Conservation (phyloP, 2,888 invertebrate genomes). For the Eustalomyia histrio region DNA sequence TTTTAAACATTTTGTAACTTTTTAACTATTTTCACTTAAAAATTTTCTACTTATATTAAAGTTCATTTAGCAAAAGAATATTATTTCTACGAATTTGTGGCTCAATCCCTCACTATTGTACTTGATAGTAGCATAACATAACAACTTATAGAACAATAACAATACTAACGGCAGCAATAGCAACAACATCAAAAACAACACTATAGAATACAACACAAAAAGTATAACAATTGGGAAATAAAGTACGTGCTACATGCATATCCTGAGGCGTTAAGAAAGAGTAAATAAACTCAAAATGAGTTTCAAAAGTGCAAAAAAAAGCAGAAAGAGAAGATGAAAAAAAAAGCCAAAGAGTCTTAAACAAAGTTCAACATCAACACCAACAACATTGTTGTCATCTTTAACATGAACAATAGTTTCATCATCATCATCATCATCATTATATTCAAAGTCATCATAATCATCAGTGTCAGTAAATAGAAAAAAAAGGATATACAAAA, state of each 20-base stretch:
- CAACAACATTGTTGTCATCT: slow-evolving; percentile 41
- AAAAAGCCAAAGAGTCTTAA: slow-evolving; percentile 28
- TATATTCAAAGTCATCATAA: slow-evolving; percentile 40
- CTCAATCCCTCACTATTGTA: slow-evolving; percentile 44
- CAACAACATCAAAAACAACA: slow-evolving; percentile 33
- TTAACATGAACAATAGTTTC: slow-evolving; percentile 12
- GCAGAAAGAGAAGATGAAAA: neutral
- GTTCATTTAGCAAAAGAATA: slow-evolving; percentile 56
- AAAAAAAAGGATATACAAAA: neutral
- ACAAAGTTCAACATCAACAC: slow-evolving; percentile 49
- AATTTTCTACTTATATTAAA: slow-evolving; percentile 27
- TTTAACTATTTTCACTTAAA: neutral
- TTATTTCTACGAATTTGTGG: slow-evolving; percentile 53
- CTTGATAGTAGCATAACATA: slow-evolving; percentile 37
- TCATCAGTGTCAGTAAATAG: slow-evolving; percentile 58
- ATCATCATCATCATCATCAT: neutral
- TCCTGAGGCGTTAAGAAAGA: slow-evolving; percentile 65
- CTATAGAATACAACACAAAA: slow-evolving; percentile 27
- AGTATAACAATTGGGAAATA: slow-evolving; percentile 64
- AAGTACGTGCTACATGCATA: slow-evolving; percentile 66
- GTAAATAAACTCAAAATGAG: slow-evolving; percentile 64
- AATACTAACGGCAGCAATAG: slow-evolving; percentile 25
- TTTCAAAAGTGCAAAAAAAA: slow-evolving; percentile 27
- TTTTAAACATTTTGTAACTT: neutral
- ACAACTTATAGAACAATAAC: slow-evolving; percentile 45